phyloP scores from a whole-genome alignment of 2,113 vertebrate genomes.

The Meriones unguiculatus region DNA sequence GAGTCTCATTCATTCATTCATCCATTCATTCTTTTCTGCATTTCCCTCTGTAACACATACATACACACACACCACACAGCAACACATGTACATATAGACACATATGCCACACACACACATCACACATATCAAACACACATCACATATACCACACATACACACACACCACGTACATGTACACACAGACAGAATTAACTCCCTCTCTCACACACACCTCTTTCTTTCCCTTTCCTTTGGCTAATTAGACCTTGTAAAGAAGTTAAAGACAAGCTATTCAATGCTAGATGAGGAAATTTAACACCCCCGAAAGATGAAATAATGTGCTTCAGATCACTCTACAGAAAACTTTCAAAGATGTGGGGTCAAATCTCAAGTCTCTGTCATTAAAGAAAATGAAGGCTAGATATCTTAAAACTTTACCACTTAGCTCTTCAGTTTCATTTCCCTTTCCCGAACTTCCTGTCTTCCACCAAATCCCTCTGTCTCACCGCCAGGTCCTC shows the following conservation, averaged over 20 bases:
- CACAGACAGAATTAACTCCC: too few species aligned
- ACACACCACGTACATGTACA: neutral
- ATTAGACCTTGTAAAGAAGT: slow-evolving; percentile 45
- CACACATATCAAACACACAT: neutral
- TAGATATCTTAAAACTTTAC: neutral
- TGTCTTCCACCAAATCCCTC: neutral
- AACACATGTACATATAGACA: neutral
- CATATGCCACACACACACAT: neutral
- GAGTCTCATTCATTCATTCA: neutral
- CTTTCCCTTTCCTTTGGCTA: slow-evolving; percentile 22
- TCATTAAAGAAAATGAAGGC: slow-evolving; percentile 28
- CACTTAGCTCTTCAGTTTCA: slow-evolving; percentile 60
- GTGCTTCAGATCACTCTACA: neutral
- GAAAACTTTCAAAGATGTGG: slow-evolving; percentile 5
- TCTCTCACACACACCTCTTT: neutral
- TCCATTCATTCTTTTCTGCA: too few species aligned
- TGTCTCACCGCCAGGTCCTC: slow-evolving; percentile 45
- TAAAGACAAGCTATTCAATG: neutral
- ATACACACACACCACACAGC: neutral
- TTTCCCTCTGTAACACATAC: neutral
- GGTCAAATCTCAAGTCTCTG: neutral
- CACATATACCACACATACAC: neutral
- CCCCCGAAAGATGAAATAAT: neutral
- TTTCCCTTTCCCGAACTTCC: slow-evolving; percentile 59
- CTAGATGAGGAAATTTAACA: slow-evolving; percentile 13